Evolutionary conservation across 2,113 vertebrate species (phyloP).

Genomic region (Hippocampus zosterae): DNA sequence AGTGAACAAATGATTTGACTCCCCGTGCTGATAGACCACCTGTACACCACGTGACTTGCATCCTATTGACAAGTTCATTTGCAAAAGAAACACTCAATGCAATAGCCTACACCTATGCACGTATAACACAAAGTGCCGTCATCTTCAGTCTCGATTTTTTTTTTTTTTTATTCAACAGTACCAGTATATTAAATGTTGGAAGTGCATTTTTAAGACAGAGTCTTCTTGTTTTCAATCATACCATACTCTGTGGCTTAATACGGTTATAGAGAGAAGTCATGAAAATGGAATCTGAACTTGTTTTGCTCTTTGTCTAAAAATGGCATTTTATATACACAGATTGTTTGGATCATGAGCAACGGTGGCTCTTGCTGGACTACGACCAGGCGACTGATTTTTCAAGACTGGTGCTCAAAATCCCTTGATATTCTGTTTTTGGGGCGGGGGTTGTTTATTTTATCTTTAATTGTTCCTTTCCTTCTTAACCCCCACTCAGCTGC

Average conservation of each 20-base stretch:
- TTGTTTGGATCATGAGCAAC: conserved; percentile 88
- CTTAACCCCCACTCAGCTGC: conserved; percentile 5
- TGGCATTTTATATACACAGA: conserved; percentile 61
- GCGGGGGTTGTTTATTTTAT: conserved; percentile 7
- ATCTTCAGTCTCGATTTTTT: neutral
- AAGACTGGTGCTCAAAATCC: conserved; percentile 19
- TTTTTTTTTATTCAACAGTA: neutral
- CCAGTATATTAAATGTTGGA: neutral
- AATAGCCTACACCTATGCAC: no score
- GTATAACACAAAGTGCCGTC: no score
- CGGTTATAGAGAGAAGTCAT: no score
- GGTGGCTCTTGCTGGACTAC: conserved; percentile 3
- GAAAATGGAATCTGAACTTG: neutral
- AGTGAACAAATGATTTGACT: no score
- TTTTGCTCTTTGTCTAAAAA: conserved; percentile 12
- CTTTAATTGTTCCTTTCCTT: conserved; percentile 6
- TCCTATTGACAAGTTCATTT: no score
- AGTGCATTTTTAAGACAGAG: neutral
- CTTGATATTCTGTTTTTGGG: neutral
- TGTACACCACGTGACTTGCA: no score
- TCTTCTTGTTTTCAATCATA: neutral
- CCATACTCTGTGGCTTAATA: neutral
- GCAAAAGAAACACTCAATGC: no score
- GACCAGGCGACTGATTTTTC: conserved; percentile 6
- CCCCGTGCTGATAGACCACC: no score